Evolutionary conservation across 2,888 invertebrate species (phyloP).

Genomic region (Aethes cnicana): DNA sequence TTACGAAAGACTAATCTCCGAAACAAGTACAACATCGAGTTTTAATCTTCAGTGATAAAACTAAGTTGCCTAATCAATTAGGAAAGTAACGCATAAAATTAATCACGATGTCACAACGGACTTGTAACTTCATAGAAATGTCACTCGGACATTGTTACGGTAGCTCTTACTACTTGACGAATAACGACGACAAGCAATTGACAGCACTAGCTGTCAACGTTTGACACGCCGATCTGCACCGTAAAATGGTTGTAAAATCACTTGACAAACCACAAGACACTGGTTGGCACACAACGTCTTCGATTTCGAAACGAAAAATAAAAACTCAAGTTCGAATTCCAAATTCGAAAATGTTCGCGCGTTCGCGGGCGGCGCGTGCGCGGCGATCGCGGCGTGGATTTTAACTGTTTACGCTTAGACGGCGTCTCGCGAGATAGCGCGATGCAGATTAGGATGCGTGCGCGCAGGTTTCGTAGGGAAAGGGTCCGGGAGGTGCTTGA

Average conservation of each 20-base stretch:
- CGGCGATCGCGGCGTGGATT: slow-evolving; percentile 65
- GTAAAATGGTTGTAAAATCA: slow-evolving; percentile 32
- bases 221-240: slow-evolving; percentile 22
- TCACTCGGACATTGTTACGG: slow-evolving; percentile 31
- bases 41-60: slow-evolving; percentile 31
- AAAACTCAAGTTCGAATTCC: slow-evolving; percentile 30
- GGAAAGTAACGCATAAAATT: slow-evolving; percentile 40
- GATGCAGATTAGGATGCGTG: slow-evolving; percentile 28
- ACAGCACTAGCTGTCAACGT: slow-evolving; percentile 36
- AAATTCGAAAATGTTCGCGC: slow-evolving; percentile 41
- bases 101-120: slow-evolving; percentile 47
- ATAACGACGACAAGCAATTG: slow-evolving; percentile 35
- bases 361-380: slow-evolving; percentile 66
- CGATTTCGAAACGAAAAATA: slow-evolving; percentile 9
- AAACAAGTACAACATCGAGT: slow-evolving; percentile 29
- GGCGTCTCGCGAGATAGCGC: slow-evolving; percentile 37
- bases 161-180: slow-evolving; percentile 39
- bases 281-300: slow-evolving; percentile 32
- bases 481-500: too few species aligned
- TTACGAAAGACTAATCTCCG: slow-evolving; percentile 19
- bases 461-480: slow-evolving; percentile 5
- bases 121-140: slow-evolving; percentile 36
- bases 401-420: slow-evolving; percentile 60
- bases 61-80: slow-evolving; percentile 44
- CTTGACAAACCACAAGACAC: slow-evolving; percentile 34